phyloP scores from a whole-genome alignment of 2,888 invertebrate genomes.

The Adineta ricciae region DNA sequence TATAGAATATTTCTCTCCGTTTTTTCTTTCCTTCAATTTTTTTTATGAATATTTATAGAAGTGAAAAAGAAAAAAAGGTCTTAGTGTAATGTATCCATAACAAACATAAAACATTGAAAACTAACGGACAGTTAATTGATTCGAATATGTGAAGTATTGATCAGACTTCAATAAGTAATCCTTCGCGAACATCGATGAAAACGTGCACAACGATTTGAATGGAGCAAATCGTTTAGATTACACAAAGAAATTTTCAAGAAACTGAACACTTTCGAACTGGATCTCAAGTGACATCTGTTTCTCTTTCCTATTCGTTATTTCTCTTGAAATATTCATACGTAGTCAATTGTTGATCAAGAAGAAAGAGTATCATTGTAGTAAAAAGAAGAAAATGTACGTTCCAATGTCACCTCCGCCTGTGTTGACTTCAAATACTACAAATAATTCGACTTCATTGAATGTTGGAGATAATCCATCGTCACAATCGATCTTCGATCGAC shows the following conservation, averaged over 20 bases:
- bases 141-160: neutral
- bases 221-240: neutral
- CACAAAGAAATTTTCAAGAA: neutral
- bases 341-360: neutral
- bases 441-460: neutral
- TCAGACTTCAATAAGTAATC: neutral
- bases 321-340: neutral
- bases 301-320: neutral
- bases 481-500: constrained; percentile 8
- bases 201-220: neutral
- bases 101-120: neutral
- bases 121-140: neutral
- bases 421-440: neutral
- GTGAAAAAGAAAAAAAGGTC: neutral
- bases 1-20: neutral
- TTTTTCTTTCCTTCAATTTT: neutral
- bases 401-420: constrained; percentile 5
- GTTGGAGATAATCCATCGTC: neutral
- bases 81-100: neutral
- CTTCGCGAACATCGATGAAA: neutral
- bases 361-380: too few species aligned
- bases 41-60: neutral
- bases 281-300: neutral
- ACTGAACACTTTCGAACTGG: too few species aligned
- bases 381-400: neutral